Evolutionary conservation across 1,140 invertebrate species (phyloP).

Genomic region (Brachionus paranguensis): DNA sequence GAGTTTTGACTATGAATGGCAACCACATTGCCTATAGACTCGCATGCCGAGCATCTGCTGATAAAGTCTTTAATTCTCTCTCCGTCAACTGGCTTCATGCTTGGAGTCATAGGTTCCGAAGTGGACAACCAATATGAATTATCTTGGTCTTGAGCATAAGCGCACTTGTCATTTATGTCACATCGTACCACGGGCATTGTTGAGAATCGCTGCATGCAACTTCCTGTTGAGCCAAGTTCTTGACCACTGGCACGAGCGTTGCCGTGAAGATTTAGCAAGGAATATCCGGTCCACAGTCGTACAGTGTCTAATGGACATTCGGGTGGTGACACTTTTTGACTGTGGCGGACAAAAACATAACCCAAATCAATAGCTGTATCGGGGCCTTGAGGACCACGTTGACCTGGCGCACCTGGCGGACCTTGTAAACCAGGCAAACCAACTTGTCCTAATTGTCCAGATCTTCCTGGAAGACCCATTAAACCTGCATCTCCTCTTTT

Average conservation of each 20-base stretch:
- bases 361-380: conserved; percentile 25
- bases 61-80: conserved; percentile 45
- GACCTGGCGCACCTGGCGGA: neutral
- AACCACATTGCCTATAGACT: conserved; percentile 85
- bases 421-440: neutral
- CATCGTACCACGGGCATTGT: conserved; percentile 57
- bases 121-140: conserved; percentile 56
- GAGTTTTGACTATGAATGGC: conserved; percentile 90
- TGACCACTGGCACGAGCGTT: conserved; percentile 38
- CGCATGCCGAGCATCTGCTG: conserved; percentile 80
- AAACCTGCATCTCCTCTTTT: conserved; percentile 6
- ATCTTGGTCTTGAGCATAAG: conserved; percentile 51
- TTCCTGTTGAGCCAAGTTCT: conserved; percentile 45
- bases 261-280: conserved; percentile 62
- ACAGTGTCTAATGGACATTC: conserved; percentile 74
- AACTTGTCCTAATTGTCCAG: conserved; percentile 50
- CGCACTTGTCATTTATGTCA: conserved; percentile 54
- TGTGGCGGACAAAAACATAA: conserved; percentile 62
- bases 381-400: conserved; percentile 21
- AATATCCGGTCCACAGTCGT: conserved; percentile 89
- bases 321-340: conserved; percentile 76
- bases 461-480: conserved; percentile 44
- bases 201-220: conserved; percentile 51
- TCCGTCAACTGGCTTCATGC: conserved; percentile 44
- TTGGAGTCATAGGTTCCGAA: conserved; percentile 49